These are phyloP conservation scores for Danio choprae DNA, from an alignment of 2,797 vertebrate species.

Conservation along the genomic window DNA sequence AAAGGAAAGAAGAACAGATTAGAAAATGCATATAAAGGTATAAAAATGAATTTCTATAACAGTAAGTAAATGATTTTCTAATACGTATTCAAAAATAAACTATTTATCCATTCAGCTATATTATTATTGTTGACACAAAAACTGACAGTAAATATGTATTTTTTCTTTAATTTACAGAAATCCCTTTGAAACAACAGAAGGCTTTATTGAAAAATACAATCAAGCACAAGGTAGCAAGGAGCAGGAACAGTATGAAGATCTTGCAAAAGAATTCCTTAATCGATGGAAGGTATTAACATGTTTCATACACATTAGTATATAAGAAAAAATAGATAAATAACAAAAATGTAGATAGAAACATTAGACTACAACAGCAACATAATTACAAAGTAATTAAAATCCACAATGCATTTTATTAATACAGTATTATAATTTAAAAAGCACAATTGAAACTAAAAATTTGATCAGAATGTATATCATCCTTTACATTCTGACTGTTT, in stretches of 20 bases:
- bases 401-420: too few species aligned
- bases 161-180: conserved; percentile 41
- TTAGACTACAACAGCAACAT: too few species aligned
- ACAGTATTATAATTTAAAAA: too few species aligned
- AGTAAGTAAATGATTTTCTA: not conserved
- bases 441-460: too few species aligned
- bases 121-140: not conserved
- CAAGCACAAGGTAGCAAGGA: conserved; percentile 56
- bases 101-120: not conserved
- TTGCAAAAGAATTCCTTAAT: conserved; percentile 66
- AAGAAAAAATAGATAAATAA: too few species aligned
- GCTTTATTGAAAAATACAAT: conserved; percentile 70
- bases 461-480: too few species aligned
- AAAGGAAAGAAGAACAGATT: too few species aligned
- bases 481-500: too few species aligned
- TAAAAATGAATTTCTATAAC: too few species aligned
- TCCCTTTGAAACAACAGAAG: conserved; percentile 68
- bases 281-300: conserved; percentile 60
- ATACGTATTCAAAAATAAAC: not conserved
- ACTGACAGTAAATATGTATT: not conserved
- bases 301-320: not conserved
- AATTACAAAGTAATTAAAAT: too few species aligned
- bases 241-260: conserved; percentile 62
- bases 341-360: too few species aligned
- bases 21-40: too few species aligned